Percentiles rank a stretch among this genome's conserved stretches.
phyloP scores from a whole-genome alignment of 64 coral and sea anemone genomes.

The Montipora capricornis region DNA sequence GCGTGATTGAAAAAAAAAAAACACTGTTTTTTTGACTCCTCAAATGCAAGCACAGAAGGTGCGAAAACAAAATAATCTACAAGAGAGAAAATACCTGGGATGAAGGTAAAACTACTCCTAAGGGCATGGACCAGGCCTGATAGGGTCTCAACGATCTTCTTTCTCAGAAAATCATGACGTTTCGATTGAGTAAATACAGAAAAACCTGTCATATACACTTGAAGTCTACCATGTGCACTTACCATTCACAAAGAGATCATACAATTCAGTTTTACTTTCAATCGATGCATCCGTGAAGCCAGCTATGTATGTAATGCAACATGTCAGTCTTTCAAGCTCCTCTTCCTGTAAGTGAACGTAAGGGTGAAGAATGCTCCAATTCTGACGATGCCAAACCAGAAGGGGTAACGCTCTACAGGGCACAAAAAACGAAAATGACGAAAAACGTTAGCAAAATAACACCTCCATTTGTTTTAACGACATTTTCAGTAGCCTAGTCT shows the following conservation, averaged over 20 bases:
- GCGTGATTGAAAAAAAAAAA: too few species aligned
- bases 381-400: constrained; percentile 98
- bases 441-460: not conserved
- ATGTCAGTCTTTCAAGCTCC: constrained; percentile 73
- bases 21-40: too few species aligned
- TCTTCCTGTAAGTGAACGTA: constrained; percentile 83
- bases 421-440: not conserved
- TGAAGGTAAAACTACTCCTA: too few species aligned
- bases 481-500: too few species aligned
- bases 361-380: constrained; percentile 93
- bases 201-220: not conserved
- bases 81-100: too few species aligned
- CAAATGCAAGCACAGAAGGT: too few species aligned
- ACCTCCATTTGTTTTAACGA: too few species aligned
- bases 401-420: constrained; percentile 77
- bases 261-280: constrained; percentile 93
- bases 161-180: too few species aligned
- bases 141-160: too few species aligned
- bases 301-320: constrained; percentile 84
- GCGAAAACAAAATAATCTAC: too few species aligned
- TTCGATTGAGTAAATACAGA: too few species aligned
- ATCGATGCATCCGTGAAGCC: constrained; percentile 98
- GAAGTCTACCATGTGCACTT: not conserved
- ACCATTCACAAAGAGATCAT: constrained; percentile 97
- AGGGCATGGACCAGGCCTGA: too few species aligned